phyloP scores from a whole-genome alignment of 2,888 invertebrate genomes.

The Orthosia cruda region DNA sequence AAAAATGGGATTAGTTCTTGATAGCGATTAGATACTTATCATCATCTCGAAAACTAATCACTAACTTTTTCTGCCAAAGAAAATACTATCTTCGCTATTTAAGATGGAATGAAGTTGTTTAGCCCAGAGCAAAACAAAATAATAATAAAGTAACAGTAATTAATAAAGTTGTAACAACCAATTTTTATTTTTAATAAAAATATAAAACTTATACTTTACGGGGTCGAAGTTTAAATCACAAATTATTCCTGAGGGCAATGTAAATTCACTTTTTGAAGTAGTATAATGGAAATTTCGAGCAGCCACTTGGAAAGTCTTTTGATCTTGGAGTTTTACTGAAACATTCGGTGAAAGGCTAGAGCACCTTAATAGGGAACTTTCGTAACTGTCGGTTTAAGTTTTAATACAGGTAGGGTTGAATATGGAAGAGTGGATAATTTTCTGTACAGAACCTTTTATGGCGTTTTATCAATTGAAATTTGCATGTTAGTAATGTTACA shows the following conservation, averaged over 20 bases:
- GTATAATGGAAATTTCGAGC: slow-evolving; percentile 87
- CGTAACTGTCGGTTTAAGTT: slow-evolving; percentile 73
- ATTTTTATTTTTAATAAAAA: slow-evolving; percentile 64
- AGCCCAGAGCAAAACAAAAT: slow-evolving; percentile 31
- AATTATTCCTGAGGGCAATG: slow-evolving; percentile 78
- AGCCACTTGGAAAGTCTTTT: slow-evolving; percentile 87
- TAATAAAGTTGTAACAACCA: slow-evolving; percentile 67
- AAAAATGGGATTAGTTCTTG: background rate
- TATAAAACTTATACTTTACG: slow-evolving; percentile 60
- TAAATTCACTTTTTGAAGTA: slow-evolving; percentile 84
- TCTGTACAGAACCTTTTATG: background rate
- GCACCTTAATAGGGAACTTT: slow-evolving; percentile 74
- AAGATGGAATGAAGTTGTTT: background rate
- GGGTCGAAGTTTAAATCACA: slow-evolving; percentile 74
- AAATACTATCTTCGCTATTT: slow-evolving; percentile 3
- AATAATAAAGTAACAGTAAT: slow-evolving; percentile 43
- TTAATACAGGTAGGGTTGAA: slow-evolving; percentile 61
- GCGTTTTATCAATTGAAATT: background rate
- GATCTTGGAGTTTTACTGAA: slow-evolving; percentile 85
- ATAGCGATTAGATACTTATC: background rate
- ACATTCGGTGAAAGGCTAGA: slow-evolving; percentile 79
- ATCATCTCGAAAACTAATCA: background rate
- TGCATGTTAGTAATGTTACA: background rate
- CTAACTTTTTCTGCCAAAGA: background rate
- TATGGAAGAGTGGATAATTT: slow-evolving; percentile 32